Evolutionary conservation across 2,888 invertebrate species (phyloP), one percentile per base, ranked within the genome.

Genomic region (Drosophila lacicola): DNA sequence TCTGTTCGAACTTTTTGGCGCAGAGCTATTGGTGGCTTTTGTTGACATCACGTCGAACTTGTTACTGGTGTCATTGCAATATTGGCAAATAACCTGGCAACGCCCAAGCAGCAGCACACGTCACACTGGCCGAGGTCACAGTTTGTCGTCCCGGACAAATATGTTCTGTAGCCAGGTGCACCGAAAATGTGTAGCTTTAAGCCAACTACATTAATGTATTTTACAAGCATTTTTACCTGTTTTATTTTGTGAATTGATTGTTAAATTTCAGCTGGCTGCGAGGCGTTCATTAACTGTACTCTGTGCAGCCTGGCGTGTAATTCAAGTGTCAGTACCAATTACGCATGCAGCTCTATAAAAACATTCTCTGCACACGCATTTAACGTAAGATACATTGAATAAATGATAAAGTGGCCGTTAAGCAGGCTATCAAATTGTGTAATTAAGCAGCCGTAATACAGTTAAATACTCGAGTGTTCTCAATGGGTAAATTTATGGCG

Each of bases 31-130:
- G 58, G 58, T 74, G 66, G 55, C 78, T 72, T 80, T 74, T 85
- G 87, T 78, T 84, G 84, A 78, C 84, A 87, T 80, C 82, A 84
- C 87, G 84, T 87, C 68, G 80, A 71, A 74, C 74, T 78, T 80
- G 78, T 76, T 87, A 76, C 67, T 63, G 71, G 69, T 82, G 73
- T 84, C 74, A 78, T 67, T 79, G 62, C 55, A 69, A 80, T 82
- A 80, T 80, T 65, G 60, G 74, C 65, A 49, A 58, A 68, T 72
- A 57, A 37, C 51, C 63, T 36, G 62, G 45, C 42, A n/a, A 34
- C 47, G 62, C 36, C 69, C 47, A 60, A 50, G 62, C 37, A 70
- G 25, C 42, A 42, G 25, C 25, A 29, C 11, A 39, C 17, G 14
- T 29, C 39, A 4, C 25, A 51, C 39, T 39, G 14, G 51, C 4